These are phyloP conservation scores for Formica aserva DNA, from an alignment of 2,888 invertebrate species.

Conservation along the genomic window DNA sequence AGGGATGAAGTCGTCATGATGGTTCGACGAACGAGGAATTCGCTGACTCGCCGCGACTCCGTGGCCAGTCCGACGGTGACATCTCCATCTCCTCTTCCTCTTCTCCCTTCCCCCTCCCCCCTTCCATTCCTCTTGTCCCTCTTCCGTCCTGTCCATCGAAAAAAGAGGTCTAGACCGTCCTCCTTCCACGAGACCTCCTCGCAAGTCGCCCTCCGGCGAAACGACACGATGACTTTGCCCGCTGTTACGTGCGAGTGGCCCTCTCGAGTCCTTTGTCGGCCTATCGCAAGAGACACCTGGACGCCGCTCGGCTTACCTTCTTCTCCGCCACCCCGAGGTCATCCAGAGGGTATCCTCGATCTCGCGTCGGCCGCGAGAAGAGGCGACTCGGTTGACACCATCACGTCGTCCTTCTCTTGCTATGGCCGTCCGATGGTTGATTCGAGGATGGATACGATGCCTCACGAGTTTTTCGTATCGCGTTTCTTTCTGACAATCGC, in stretches of 20 bases:
- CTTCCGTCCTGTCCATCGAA: slow-evolving; percentile 9
- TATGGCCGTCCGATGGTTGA: slow-evolving; percentile 11
- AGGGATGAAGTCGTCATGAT: slow-evolving; percentile 70
- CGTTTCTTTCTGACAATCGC: not conserved
- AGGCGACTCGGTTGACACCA: slow-evolving; percentile 67
- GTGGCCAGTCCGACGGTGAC: slow-evolving; percentile 66
- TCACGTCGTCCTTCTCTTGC: slow-evolving; percentile 63
- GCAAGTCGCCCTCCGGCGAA: slow-evolving; percentile 22
- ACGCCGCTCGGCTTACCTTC: slow-evolving; percentile 65
- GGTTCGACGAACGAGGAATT: slow-evolving; percentile 69
- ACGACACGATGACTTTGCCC: slow-evolving; percentile 54
- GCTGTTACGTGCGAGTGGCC: slow-evolving; percentile 45
- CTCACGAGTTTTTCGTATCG: not conserved
- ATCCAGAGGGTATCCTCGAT: slow-evolving; percentile 74
- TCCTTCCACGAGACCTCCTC: slow-evolving; percentile 23
- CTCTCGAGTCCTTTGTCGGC: slow-evolving; percentile 69
- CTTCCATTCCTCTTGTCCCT: no score
- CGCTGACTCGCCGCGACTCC: slow-evolving; percentile 71
- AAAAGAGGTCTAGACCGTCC: slow-evolving; percentile 45
- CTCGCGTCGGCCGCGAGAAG: slow-evolving; percentile 58
- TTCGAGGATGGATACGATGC: not conserved
- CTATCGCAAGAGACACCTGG: slow-evolving; percentile 73
- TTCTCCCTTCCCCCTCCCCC: not conserved
- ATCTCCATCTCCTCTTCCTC: slow-evolving; percentile 66
- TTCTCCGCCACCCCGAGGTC: slow-evolving; percentile 62